Base-by-base conservation (phyloP, 2,113 vertebrate genomes). In the Nannospalax galili region DNA sequence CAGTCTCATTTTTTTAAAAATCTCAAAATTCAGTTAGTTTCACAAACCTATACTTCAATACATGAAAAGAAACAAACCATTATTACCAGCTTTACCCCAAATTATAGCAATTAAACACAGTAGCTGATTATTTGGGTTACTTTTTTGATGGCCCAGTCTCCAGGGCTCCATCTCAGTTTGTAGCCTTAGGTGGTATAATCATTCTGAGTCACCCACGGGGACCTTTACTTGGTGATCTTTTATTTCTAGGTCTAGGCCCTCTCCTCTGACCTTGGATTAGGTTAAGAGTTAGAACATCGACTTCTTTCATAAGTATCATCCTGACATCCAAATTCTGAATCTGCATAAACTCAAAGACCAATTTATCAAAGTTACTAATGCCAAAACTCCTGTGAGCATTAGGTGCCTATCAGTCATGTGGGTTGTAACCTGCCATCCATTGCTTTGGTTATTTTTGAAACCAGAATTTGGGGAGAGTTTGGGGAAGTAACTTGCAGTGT, bases 21-120 rank as follows among this genome's bases (percentile, higher is more conserved):
- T 96, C 90, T 19, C 90, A 84, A 72, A 89, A 92, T 93, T 81
- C 95, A 89, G 92, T 96, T 82, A 77, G 78, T 91, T 95, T 94
- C 92, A 79, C 96, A 95, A 96, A 97, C 94, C 91, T 97, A 32
- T 92, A 96, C 93, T 97, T 98, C 72, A 89, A 93, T 45, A 91
- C 90, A 94, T 90, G 82, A 95, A 89, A 94, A 92, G 77, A 30
- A 93, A 67, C 74, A 96, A 95, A 80, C 69, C 14, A 48, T 97
- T 97, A 85, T 93, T 97, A 82, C 24, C 37, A 67, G 90, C 10
- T 91, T 97, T 94, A 94, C 84, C 84, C 70, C 95, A 97, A 98
- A 98, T 97, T 75, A 97, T 81, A 98, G 95, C 82, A 97, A 96
- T 95, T 79, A 75, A 92, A 78, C 73, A 69, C 92, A 78, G 30